Conservation (phyloP, 2,888 invertebrate species). For the Nematopogon swammerdamellus region DNA sequence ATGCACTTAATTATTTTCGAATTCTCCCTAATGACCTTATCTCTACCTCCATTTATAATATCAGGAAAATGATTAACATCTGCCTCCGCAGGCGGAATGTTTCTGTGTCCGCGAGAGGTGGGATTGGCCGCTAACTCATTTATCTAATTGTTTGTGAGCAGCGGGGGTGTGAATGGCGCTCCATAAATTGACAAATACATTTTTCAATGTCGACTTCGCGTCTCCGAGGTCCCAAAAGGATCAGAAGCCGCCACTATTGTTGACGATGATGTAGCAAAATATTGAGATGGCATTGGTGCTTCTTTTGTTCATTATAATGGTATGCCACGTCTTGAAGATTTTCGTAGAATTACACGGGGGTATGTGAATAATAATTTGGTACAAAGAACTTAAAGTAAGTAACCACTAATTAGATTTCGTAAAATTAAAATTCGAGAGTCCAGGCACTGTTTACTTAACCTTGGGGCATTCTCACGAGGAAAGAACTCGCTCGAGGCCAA, state of each 20-base stretch:
- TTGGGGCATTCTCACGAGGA: background rate
- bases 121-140: background rate
- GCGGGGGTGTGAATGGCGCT: background rate
- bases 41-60: background rate
- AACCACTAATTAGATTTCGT: background rate
- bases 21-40: background rate
- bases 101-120: background rate
- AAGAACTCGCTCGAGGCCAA: slow-evolving; percentile 19
- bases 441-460: background rate
- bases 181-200: background rate
- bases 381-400: background rate
- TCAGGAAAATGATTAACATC: background rate
- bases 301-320: background rate
- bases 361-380: no score
- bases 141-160: background rate
- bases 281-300: background rate
- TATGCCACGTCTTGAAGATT: no score
- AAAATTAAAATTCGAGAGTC: background rate
- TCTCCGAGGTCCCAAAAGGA: background rate
- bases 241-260: background rate
- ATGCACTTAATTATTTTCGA: no score
- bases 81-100: background rate
- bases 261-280: background rate
- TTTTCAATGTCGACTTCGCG: background rate
- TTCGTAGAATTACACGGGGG: no score